Base-by-base conservation (phyloP, 2,797 vertebrate species). In the Bucorvus abyssinicus region DNA sequence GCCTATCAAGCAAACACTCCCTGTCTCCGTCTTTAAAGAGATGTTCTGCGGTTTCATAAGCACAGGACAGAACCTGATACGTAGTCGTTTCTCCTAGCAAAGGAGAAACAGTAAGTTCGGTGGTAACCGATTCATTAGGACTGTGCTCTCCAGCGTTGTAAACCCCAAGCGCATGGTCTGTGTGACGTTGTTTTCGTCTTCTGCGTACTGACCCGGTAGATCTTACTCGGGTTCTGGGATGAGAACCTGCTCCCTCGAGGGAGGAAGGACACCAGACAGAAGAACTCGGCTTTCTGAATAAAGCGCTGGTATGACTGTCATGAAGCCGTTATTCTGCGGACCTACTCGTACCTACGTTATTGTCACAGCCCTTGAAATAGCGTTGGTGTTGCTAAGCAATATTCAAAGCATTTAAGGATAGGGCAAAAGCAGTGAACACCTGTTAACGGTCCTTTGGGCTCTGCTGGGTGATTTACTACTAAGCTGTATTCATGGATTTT, bases 381-480 rank as follows among this genome's bases (percentile, higher is more conserved):
- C 69, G 87, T 81, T 42, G 65, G 69, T 78, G 95, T 96, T 96
- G 95, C 96, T 96, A 96, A 94, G 95, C 95, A 93, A 95, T 96
- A 96, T 94, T 97, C 90, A 96, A 93, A 96, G 95, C 52, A 17
- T 49, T 79, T 74, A 10, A 73, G 87, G 90, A 89, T 83, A 69
- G 95, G 87, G 71, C 56, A 86, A 87, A 95, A 70, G 90, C 78
- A 53, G 16, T 32, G 71, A 89, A 73, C 95, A 95, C 95, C 94
- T 95, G 93, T 79, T 95, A 90, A 56, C 74, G 76, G 67, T 45
- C 74, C 85, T 96, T 79, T 52, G 75, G 86, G 77, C 88, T 90
- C 22, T 84, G 76, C 75, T 70, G 49, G 3, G 55, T 80, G 56
- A 82, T 93, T 95, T 95, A 94, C 90, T 95, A 92, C 92, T 76